Evolutionary conservation across 2,113 vertebrate genomes (phyloP).

Genomic region (Puffinus mauretanicus): DNA sequence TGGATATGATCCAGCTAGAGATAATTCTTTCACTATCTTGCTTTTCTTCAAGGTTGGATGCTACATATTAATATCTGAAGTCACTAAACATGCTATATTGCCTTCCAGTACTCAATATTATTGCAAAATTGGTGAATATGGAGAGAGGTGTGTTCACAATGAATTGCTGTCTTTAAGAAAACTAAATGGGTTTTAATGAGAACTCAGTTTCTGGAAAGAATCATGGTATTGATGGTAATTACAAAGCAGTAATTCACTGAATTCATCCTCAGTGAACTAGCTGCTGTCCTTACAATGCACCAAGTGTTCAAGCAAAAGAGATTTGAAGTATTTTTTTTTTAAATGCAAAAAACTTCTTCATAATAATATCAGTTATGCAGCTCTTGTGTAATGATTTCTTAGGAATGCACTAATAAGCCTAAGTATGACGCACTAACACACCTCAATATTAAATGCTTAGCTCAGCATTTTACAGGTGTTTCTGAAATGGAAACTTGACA

Average conservation of each 20-base stretch:
- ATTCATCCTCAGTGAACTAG: neutral
- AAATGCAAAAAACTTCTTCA: neutral
- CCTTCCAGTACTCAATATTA: neutral
- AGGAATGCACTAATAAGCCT: neutral
- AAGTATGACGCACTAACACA: neutral
- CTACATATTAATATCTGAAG: neutral
- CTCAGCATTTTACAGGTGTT: neutral
- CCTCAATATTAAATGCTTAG: neutral
- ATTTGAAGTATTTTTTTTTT: neutral
- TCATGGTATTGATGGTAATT: conserved; percentile 13
- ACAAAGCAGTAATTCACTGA: conserved; percentile 71
- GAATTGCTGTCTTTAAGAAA: neutral
- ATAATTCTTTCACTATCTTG: neutral
- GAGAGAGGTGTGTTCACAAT: neutral
- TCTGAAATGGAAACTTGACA: neutral
- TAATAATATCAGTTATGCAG: neutral
- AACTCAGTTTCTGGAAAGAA: conserved; percentile 63
- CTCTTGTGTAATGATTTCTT: neutral
- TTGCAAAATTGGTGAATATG: neutral
- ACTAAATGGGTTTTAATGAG: conserved; percentile 10
- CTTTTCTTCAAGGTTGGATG: neutral
- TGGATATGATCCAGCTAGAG: neutral
- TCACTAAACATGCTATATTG: neutral
- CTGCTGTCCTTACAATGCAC: conserved; percentile 16
- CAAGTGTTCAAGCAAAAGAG: conserved; percentile 23